Percentiles rank a stretch among this genome's conserved stretches.
These are phyloP conservation scores for Tylochromis polylepis DNA, from an alignment of 2,113 vertebrate genomes.

Conservation along the genomic window DNA sequence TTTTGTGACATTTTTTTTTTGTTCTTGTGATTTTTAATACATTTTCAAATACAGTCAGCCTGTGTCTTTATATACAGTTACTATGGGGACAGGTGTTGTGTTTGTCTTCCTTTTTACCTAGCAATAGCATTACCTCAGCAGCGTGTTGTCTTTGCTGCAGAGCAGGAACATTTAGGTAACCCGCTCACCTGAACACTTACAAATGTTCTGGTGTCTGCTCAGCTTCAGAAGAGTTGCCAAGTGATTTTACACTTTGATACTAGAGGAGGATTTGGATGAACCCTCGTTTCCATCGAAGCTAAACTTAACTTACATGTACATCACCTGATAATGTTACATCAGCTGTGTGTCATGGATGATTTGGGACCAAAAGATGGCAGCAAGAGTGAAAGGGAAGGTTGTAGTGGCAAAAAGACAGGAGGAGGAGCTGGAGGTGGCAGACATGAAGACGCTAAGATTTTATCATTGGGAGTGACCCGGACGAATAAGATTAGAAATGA, in stretches of 20 bases:
- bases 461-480: accelerated
- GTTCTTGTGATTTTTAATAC: neutral
- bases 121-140: neutral
- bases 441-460: neutral
- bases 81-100: neutral
- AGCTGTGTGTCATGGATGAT: accelerated
- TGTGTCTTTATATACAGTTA: accelerated
- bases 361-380: accelerated
- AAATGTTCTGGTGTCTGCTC: neutral
- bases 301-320: neutral
- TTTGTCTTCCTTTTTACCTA: neutral
- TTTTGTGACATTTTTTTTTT: neutral
- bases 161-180: neutral
- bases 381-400: neutral
- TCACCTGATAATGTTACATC: neutral
- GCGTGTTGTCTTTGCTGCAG: neutral
- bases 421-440: neutral
- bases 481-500: neutral
- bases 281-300: neutral
- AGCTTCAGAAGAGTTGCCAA: neutral
- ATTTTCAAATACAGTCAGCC: neutral
- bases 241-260: neutral
- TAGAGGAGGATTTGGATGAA: neutral
- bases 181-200: neutral
- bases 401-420: neutral